Evolutionary conservation across 2,888 invertebrate species (phyloP).

Genomic region (Drosophila multiciliata): DNA sequence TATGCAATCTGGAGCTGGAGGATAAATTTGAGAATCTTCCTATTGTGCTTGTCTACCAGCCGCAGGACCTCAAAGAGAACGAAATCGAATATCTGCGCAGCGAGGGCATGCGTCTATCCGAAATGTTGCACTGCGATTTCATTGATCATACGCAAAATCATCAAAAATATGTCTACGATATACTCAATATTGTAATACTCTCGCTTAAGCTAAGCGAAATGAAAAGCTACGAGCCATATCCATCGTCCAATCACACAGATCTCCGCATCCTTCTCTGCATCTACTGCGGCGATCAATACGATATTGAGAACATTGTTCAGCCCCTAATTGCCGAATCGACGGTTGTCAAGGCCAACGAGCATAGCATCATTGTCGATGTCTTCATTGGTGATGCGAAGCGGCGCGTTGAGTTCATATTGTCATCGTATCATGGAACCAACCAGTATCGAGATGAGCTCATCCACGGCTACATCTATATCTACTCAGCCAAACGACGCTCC

Average conservation of each 20-base stretch:
- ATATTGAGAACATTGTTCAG: conserved; percentile 94
- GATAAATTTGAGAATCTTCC: conserved; percentile 95
- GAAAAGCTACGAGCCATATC: conserved; percentile 84
- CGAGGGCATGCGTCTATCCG: conserved; percentile 95
- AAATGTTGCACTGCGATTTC: conserved; percentile 87
- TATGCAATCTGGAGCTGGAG: conserved; percentile 95
- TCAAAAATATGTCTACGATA: conserved; percentile 85
- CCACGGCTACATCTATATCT: conserved; percentile 97
- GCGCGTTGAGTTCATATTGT: conserved; percentile 95
- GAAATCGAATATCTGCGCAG: conserved; percentile 94
- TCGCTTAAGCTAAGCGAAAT: conserved; percentile 84
- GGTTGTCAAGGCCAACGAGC: conserved; percentile 88
- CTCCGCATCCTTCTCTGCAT: conserved; percentile 95
- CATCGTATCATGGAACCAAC: conserved; percentile 97
- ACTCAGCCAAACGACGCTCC: conserved; percentile 97
- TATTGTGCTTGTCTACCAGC: conserved; percentile 95
- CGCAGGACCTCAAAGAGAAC: conserved; percentile 92
- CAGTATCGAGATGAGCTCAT: conserved; percentile 96
- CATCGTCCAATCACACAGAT: conserved; percentile 84
- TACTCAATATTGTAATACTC: conserved; percentile 85
- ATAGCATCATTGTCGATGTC: conserved; percentile 95
- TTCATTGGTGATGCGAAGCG: conserved; percentile 96
- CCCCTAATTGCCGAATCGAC: conserved; percentile 93
- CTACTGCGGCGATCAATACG: conserved; percentile 98
- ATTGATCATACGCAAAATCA: conserved; percentile 85